Conservation (phyloP, 2,888 invertebrate genomes). For the Agrypnus murinus region DNA sequence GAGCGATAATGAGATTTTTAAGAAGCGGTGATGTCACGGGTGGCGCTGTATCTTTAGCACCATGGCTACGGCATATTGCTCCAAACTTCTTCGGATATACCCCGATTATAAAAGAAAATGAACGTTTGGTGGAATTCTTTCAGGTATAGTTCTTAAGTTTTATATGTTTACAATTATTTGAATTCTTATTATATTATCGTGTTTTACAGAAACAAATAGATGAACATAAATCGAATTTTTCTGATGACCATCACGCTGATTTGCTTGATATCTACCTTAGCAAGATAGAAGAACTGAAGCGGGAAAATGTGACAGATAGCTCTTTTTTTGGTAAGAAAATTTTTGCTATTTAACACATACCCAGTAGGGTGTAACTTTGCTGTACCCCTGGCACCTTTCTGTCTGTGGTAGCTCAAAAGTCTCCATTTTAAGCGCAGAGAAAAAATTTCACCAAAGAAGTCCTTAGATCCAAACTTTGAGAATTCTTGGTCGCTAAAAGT, state of each 20-base stretch:
- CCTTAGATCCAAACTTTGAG: too few species aligned
- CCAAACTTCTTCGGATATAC: conserved; percentile 76
- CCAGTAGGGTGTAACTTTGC: too few species aligned
- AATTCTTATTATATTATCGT: neutral
- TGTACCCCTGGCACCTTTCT: too few species aligned
- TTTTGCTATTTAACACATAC: too few species aligned
- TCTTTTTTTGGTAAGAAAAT: conserved; percentile 48
- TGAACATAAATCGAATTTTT: conserved; percentile 70
- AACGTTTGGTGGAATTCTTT: conserved; percentile 73
- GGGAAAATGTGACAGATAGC: conserved; percentile 52
- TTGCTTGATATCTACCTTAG: conserved; percentile 78
- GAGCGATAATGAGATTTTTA: conserved; percentile 74
- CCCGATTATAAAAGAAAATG: conserved; percentile 71
- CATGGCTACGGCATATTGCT: conserved; percentile 77
- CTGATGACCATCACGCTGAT: conserved; percentile 73
- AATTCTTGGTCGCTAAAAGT: too few species aligned
- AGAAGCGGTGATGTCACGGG: conserved; percentile 76
- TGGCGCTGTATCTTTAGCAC: conserved; percentile 74
- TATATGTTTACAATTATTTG: neutral
- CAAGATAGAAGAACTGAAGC: conserved; percentile 73
- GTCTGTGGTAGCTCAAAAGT: too few species aligned
- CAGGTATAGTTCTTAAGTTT: conserved; percentile 65
- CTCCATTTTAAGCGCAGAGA: too few species aligned
- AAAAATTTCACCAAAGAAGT: too few species aligned
- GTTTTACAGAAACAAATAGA: conserved; percentile 72